Evolutionary conservation across 2,113 vertebrate species (phyloP), one percentile per base, ranked within the genome.

Genomic region (Mionectes macconnelli): DNA sequence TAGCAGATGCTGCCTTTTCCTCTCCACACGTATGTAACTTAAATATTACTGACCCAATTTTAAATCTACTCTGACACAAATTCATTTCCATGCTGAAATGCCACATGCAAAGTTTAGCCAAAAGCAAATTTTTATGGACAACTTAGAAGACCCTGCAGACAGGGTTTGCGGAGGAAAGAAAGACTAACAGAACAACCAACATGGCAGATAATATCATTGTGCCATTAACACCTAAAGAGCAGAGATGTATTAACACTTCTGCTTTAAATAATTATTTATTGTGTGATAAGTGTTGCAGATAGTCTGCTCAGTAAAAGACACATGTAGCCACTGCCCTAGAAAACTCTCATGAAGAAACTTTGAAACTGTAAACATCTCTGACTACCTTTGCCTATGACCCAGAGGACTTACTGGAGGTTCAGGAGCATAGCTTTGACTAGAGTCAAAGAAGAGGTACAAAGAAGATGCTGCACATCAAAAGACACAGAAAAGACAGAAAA

Each of bases 1-100:
- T 28, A 53, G 77, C 70, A 96, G 78, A 86, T 79, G 72, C 31
- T 82, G 60, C 47, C 57, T 90, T 90, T 75, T 86, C 69, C 59
- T 68, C 40, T 84, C 25, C 45, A 67, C 47, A 53, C 20, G 44
- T 42, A 49, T 7, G 14, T 68, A 92, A 93, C 74, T 91, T 87
- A 81, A 90, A 89, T 57, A 89, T 78, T 90, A 79, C 28, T 93
- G 89, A 96, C 59, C 68, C 68, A 94, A 20, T 93, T 95, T 96
- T 57, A 92, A 93, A 86, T 59, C 22, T 60, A 84, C 39, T 64
- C 59, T 93, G 77, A 95, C 86, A 96, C 50, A 77, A 89, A 94
- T 93, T 84, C 53, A 57, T 82, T 86, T 91, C 78, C 53, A 59
- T 82, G 74, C 31, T 84, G 57, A 92, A 95, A 97, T 55, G 39